A percentile compares a stretch with the other conserved stretches of the same genome.
These are phyloP conservation scores for Ormyrus thymus DNA, from an alignment of 2,888 invertebrate species.

Conservation along the genomic window DNA sequence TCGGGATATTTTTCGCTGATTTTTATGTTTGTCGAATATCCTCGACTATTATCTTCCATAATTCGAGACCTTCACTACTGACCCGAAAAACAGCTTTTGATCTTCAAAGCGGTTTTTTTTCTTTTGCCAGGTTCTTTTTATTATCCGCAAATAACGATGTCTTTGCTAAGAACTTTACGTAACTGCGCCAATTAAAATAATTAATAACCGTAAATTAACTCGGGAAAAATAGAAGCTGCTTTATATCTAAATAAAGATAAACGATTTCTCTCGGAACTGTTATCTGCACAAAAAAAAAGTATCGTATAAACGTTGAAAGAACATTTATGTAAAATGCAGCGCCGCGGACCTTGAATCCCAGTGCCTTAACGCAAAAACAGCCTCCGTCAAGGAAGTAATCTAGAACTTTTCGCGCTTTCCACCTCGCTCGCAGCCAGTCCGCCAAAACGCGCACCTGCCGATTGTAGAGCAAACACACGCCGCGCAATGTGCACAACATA, in stretches of 20 bases:
- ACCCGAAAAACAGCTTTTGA: background rate
- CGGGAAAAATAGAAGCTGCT: too few species aligned
- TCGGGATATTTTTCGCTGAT: background rate
- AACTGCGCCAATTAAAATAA: too few species aligned
- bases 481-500: background rate
- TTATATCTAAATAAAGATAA: too few species aligned
- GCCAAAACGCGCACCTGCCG: slow-evolving; percentile 10
- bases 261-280: too few species aligned
- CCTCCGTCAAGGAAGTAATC: slow-evolving; percentile 31
- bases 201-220: too few species aligned
- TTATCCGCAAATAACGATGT: too few species aligned
- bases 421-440: slow-evolving; percentile 4
- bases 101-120: too few species aligned
- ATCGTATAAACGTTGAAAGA: too few species aligned
- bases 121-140: too few species aligned
- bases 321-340: background rate
- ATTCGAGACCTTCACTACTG: background rate
- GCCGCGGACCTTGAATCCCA: slow-evolving; percentile 19
- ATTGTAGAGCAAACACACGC: slow-evolving; percentile 21
- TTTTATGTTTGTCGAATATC: background rate
- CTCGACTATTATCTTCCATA: too few species aligned
- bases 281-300: too few species aligned
- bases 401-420: slow-evolving; percentile 13
- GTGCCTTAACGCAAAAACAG: slow-evolving; percentile 35
- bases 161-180: too few species aligned